Evolutionary conservation across 2,113 vertebrate species (phyloP), one percentile per base, ranked within the genome.

Genomic region (Erpornis zantholeuca): DNA sequence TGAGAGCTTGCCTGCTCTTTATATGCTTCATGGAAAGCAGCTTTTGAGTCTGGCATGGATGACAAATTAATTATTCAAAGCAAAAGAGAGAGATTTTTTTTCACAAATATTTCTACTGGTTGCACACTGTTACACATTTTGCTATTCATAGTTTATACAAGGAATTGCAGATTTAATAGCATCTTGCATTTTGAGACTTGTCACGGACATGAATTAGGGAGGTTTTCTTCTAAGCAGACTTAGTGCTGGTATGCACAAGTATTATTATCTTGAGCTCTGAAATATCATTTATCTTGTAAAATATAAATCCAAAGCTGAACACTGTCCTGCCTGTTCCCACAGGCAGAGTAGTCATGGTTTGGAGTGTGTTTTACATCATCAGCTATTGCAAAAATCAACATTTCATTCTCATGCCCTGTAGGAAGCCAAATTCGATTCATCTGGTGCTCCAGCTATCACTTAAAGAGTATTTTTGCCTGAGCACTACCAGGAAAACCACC

Each of bases 21-120:
- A 80, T n/a, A 21, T 9, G 66, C 66, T 59, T 75, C 56, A 73
- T 68, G 20, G 1, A 96, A 94, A 94, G 70, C 85, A 91, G 94
- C 81, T 88, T 96, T 88, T 72, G 57, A 77, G 47, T 85, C 63
- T 9, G 2, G 71, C 47, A 69, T 38, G 82, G 84, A 38, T 91
- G 91, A 66, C 91, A 93, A 94, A 94, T 90, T 87, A 92, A 95
- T 95, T 96, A 92, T 87, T 94, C 91, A 77, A 80, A 94, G 89
- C 50, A 50, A 94, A 83, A 60, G 57, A 71, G n/a, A 79, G 9
- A 10, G 27, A 50, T 77, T 85, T 82, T 92, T 87, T 75, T 78
- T 2, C 47, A 35, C 45, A 15, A 94, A 35, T 88, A 82, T 90
- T 94, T 96, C 87, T 63, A 85, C 63, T 7, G 6, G 9, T 42